A percentile compares a stretch with the other conserved stretches of the same genome.
Conservation (phyloP, 2,797 vertebrate species). For the Podarcis siculus region DNA sequence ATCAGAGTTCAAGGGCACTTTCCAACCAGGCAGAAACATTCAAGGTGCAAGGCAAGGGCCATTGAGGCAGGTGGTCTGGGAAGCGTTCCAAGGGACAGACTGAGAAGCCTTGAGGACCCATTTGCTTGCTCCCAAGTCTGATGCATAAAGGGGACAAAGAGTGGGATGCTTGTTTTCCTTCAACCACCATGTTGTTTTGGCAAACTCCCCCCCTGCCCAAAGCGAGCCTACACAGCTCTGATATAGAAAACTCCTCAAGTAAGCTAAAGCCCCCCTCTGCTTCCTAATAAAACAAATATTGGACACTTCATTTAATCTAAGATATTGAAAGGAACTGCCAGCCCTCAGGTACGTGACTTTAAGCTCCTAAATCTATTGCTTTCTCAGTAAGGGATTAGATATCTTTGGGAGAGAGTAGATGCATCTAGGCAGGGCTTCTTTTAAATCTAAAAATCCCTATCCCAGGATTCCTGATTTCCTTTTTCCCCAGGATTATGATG, state of each 20-base stretch:
- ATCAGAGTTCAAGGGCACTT: no score
- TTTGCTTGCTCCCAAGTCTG: no score
- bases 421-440: slow-evolving; percentile 60
- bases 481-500: slow-evolving; percentile 13
- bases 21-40: no score
- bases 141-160: slow-evolving; percentile 38
- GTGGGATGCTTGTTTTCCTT: slow-evolving; percentile 30
- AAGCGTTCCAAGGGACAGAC: no score
- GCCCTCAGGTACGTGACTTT: slow-evolving; percentile 76
- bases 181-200: slow-evolving; percentile 43
- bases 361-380: slow-evolving; percentile 72
- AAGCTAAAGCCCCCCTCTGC: slow-evolving; percentile 68
- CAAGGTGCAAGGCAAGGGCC: no score
- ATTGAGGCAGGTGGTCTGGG: no score
- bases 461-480: slow-evolving; percentile 40
- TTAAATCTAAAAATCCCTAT: slow-evolving; percentile 43
- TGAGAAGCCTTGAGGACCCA: no score
- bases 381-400: slow-evolving; percentile 62
- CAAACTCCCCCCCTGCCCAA: slow-evolving; percentile 50
- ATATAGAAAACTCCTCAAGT: slow-evolving; percentile 72
- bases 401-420: slow-evolving; percentile 67
- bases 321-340: slow-evolving; percentile 79
- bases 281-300: slow-evolving; percentile 80
- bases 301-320: slow-evolving; percentile 81
- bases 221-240: slow-evolving; percentile 60